Base-by-base conservation (phyloP, 1,140 invertebrate genomes). In the Tribolium castaneum region DNA sequence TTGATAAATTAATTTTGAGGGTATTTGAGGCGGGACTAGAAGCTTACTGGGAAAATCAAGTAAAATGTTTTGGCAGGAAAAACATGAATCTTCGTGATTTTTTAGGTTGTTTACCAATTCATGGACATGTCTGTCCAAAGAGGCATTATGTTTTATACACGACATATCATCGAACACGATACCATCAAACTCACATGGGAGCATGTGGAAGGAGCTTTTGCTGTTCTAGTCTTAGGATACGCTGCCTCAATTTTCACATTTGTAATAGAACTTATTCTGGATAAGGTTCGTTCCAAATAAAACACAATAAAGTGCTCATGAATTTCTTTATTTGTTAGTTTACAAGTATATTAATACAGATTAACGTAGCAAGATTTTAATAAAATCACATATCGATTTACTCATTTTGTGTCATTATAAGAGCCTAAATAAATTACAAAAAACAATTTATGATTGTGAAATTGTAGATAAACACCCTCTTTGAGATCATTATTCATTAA, bases 1-100 rank as follows among this genome's bases (percentile, higher is more conserved):
- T 82, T 2, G 70, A 82, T 30, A 19, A 51, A 7, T 70, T 81
- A 6, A 77, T 82, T 12, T 74, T 84, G 14, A 45, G 52, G 39
- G 59, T 84, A 16, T 71, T 71, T n/a, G 77, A 83, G 76, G 72
- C 79, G 51, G 83, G 82, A 10, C 52, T 39, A 19, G 16, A 19
- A 19, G 16, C 74, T 16, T 70, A 77, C 73, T 82, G 79, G 81
- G 83, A 83, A 80, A 19, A 19, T 19, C 16, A 19, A 19, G 16
- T 19, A 19, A 19, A 19, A 19, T 19, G 2, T 19, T 19, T 19
- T 1, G 1, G 16, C 16, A 2, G 2, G 16, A 34, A 62, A 39
- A 39, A 7, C 6, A 3, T 39, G 6, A 1, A 39, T 3, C 9
- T 39, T 39, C 34, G 1, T 39, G 9, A n/a, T 39, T 39, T 39